Evolutionary conservation across 2,113 vertebrate species (phyloP).

Genomic region (Balaenoptera acutorostrata): DNA sequence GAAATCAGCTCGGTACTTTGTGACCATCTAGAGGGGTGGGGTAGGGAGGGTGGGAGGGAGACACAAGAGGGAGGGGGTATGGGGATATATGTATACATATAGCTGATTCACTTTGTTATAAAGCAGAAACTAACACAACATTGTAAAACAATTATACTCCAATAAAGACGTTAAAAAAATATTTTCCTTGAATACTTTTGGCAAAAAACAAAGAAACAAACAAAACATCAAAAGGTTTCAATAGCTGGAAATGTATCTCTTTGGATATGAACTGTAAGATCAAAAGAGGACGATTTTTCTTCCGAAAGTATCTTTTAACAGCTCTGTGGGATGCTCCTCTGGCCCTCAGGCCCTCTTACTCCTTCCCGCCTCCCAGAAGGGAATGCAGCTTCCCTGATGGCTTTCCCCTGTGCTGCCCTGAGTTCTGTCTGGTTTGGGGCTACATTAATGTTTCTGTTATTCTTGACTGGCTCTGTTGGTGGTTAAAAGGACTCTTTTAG

Average conservation of each 20-base stretch:
- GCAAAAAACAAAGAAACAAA: neutral
- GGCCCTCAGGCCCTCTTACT: slow-evolving; percentile 58
- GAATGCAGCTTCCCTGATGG: neutral
- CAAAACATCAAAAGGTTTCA: neutral
- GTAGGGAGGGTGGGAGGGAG: too few relatives aligned
- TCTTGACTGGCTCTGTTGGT: slow-evolving; percentile 53
- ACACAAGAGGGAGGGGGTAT: too few relatives aligned
- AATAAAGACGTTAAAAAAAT: neutral
- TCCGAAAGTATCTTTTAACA: slow-evolving; percentile 71
- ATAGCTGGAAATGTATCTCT: neutral
- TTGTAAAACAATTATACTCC: too few relatives aligned
- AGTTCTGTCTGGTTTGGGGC: slow-evolving; percentile 38
- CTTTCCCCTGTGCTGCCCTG: slow-evolving; percentile 20
- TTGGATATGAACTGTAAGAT: slow-evolving; percentile 59
- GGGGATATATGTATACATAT: too few relatives aligned
- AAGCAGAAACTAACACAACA: too few relatives aligned
- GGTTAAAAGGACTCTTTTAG: slow-evolving; percentile 25
- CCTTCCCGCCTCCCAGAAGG: slow-evolving; percentile 7
- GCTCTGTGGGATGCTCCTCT: slow-evolving; percentile 70
- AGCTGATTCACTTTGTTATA: too few relatives aligned
- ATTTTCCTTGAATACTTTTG: neutral
- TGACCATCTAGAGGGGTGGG: too few relatives aligned
- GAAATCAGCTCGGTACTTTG: too few relatives aligned
- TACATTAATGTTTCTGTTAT: slow-evolving; percentile 33
- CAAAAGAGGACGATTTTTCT: slow-evolving; percentile 67